Evolutionary conservation across 2,888 invertebrate genomes (phyloP).

Genomic region (Melipona bicolor): DNA sequence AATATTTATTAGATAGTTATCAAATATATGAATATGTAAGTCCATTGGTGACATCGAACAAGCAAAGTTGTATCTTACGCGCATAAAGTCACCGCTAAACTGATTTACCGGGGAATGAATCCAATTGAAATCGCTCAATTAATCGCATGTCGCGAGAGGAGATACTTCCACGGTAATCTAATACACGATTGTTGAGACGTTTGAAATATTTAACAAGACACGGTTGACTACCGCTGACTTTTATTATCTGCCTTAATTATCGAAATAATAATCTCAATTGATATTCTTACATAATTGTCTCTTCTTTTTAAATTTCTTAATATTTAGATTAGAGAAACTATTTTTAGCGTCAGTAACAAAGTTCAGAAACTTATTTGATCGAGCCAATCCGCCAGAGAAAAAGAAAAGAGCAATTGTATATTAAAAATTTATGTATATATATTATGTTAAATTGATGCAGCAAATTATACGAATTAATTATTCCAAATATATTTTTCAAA

Average conservation of each 20-base stretch:
- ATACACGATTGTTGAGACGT: constrained; percentile 64
- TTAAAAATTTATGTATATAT: neutral
- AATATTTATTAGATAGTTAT: neutral
- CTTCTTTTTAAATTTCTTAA: neutral
- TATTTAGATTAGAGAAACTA: neutral
- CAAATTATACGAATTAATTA: neutral
- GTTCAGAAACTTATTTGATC: neutral
- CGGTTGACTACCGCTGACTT: neutral
- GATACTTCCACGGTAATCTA: constrained; percentile 68
- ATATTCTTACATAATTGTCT: neutral
- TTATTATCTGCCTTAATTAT: neutral
- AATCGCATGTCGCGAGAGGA: constrained; percentile 55
- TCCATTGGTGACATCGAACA: neutral
- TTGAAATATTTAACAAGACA: constrained; percentile 16
- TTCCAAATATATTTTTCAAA: neutral
- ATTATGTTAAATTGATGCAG: neutral
- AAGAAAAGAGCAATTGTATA: too few relatives aligned
- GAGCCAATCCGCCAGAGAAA: neutral
- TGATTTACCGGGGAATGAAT: constrained; percentile 74
- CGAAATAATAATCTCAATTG: neutral
- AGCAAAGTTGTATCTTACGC: constrained; percentile 28
- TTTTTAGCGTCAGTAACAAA: neutral
- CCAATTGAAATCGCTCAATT: constrained; percentile 78
- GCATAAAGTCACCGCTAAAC: constrained; percentile 68
- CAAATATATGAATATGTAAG: neutral